These are phyloP conservation scores for Epistrophe grossulariae DNA, from an alignment of 2,888 invertebrate genomes.

Conservation along the genomic window DNA sequence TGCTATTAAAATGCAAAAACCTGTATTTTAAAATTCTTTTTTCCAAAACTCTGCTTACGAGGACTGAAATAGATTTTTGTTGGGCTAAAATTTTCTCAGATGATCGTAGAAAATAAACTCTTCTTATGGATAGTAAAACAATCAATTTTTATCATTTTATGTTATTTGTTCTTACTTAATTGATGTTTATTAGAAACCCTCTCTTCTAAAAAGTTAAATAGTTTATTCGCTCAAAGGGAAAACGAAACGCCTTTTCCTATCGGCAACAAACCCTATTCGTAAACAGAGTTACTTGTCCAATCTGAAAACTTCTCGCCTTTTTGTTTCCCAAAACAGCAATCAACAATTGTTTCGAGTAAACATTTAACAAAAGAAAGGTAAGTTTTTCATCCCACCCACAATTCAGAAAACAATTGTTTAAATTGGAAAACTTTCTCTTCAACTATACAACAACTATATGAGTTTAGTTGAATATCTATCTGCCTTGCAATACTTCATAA, in stretches of 20 bases:
- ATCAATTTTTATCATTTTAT: not conserved
- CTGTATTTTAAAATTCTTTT: no score
- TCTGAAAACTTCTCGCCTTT: not conserved
- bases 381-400: not conserved
- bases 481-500: constrained; percentile 42
- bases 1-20: no score
- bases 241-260: not conserved
- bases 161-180: not conserved
- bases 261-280: not conserved
- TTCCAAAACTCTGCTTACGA: no score
- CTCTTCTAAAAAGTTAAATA: constrained; percentile 8
- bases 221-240: constrained; percentile 2
- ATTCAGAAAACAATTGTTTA: constrained; percentile 42
- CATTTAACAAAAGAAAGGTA: constrained; percentile 26
- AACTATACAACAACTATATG: constrained; percentile 10
- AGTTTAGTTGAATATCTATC: constrained; percentile 17
- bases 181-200: constrained; percentile 7
- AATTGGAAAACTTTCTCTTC: constrained; percentile 67
- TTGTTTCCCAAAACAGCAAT: constrained; percentile 36
- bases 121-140: not conserved
- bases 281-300: not conserved
- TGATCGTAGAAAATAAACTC: not conserved
- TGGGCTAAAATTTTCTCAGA: no score
- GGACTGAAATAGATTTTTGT: no score
- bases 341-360: constrained; percentile 47